Base-by-base conservation (phyloP, 2,888 invertebrate genomes). In the Flexamia atlantica region DNA sequence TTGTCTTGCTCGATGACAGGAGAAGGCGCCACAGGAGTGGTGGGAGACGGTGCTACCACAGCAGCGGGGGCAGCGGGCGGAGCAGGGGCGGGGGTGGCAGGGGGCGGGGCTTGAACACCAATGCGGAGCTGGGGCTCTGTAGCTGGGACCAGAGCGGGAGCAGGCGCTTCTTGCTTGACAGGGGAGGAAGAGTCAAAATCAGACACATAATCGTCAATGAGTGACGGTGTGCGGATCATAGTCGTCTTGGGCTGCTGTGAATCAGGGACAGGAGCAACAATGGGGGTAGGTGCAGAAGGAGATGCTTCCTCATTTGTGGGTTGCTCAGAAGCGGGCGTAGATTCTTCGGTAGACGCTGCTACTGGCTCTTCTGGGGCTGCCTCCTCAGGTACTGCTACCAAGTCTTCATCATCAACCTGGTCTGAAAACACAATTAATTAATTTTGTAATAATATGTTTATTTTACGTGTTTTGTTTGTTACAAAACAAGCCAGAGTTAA, bases 121-220 rank as follows among this genome's bases (percentile, higher is more conserved):
- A n/a, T n/a, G n/a, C n/a, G n/a, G n/a, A n/a, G n/a, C 20, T 12
- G 5, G 1, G 72, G 72, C 28, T 23, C 72, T 32, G 23, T 12
- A 46, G 28, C 50, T 25, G 28, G 46, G 2, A 50, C 30, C 5
- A 2, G 46, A 0, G 30, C 30, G 17, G 30, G 50, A 28, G 50
- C 23, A 28, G 50, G 3, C 4, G 28, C 23, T 57, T 53, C 57
- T 23, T 53, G 30, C 50, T 32, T 79, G 32, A 57, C 36, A 1
- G 79, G 57, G 36, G 36, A 3, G 1, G 79, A 32, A 1, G 79
- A 32, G 79, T 83, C 82, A 40, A 83, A 74, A 14, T 83, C 82
- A 14, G 82, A 83, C 7, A 83, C 53, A 40, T 83, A 83, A 57
- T 83, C 82, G 20, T 83, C 82, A 32, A 83, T 83, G 32, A 83